Evolutionary conservation across 2,797 vertebrate genomes (phyloP), one percentile per base, ranked within the genome.

Genomic region (Dryobates pubescens): DNA sequence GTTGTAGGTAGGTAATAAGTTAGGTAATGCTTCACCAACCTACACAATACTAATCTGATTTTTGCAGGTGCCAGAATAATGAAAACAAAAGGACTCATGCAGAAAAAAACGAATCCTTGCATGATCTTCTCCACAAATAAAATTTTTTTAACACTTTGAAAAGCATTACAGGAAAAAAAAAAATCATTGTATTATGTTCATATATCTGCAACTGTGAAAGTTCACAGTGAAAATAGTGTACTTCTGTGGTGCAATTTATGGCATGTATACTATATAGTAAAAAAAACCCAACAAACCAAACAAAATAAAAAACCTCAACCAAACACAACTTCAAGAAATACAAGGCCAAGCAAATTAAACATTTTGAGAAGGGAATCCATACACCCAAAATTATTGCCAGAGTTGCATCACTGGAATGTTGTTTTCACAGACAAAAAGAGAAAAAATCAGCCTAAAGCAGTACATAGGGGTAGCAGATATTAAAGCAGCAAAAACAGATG

Each of bases 61-160:
- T 89, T 77, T 63, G 27, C 6, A 59, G 32, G 15, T 51, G 30
- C 9, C 4, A 65, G 73, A 79, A 75, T 84, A 53, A 61, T 32
- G 45, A 76, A 82, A 81, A 56, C 38, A 7, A 9, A 94, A 82
- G 17, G 41, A 69, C 53, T 91, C 77, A 94, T 36, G 29, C 34
- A 74, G 27, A 68, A 30, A 56, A 68, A 30, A 56, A 34, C 8
- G 15, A 86, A 53, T 87, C 22, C 32, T 93, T n/a, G 32, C 9
- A 10, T 2, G 5, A 10, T 2, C 18, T 89, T 92, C 59, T 78
- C 65, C 32, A 79, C 7, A 19, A 30, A 62, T 29, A 90, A 58
- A 27, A 75, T 51, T 74, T 36, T 63, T 69, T 59, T 68, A 77
- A 45, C 6, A 32, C 7, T 81, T 45, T 58, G 49, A 77, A 47